phyloP scores from a whole-genome alignment of 1,140 invertebrate species.

The Neodiprion fabricii region DNA sequence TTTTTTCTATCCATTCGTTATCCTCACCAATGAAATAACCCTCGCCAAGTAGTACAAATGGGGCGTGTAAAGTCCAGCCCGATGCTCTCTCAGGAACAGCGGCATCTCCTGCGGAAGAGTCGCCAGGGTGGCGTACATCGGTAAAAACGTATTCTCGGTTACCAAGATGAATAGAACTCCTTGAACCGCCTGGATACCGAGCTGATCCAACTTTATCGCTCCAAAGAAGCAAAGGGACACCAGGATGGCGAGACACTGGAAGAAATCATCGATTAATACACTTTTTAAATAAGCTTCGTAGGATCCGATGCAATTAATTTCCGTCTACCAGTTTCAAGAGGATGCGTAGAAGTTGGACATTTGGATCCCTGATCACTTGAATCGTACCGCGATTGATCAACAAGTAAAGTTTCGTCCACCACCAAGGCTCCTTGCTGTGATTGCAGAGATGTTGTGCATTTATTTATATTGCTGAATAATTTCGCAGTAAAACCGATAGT shows the following conservation, averaged over 20 bases:
- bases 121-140: constrained; percentile 83
- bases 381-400: constrained; percentile 73
- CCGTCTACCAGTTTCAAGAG: constrained; percentile 76
- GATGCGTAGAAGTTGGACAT: constrained; percentile 73
- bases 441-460: constrained; percentile 22
- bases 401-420: constrained; percentile 72
- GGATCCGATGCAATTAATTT: background rate
- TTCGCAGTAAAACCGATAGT: constrained; percentile 31
- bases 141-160: constrained; percentile 85
- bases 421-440: constrained; percentile 65
- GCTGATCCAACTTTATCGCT: constrained; percentile 71
- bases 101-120: constrained; percentile 81
- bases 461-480: constrained; percentile 41
- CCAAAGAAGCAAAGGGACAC: constrained; percentile 81
- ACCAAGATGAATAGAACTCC: constrained; percentile 85
- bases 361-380: constrained; percentile 74
- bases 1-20: background rate
- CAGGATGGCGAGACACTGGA: constrained; percentile 74
- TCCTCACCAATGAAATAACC: constrained; percentile 76
- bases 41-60: constrained; percentile 78
- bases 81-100: constrained; percentile 78
- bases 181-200: constrained; percentile 82
- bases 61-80: constrained; percentile 77
- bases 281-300: constrained; percentile 8
- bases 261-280: constrained; percentile 23